These are phyloP conservation scores for Abscondita cerata DNA, from an alignment of 2,888 invertebrate genomes.

Conservation along the genomic window DNA sequence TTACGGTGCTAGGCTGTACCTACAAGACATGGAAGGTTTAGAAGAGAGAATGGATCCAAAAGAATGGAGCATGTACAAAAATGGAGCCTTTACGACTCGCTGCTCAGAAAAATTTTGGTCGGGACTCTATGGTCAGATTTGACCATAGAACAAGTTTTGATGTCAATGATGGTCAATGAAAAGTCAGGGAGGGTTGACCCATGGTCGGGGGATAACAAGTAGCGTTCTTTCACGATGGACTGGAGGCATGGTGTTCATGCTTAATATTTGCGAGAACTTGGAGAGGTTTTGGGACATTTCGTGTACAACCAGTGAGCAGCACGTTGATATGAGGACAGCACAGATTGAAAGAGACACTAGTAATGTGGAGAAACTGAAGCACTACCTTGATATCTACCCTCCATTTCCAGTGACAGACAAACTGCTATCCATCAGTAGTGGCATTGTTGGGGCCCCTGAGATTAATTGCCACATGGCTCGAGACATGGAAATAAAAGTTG, in stretches of 20 bases:
- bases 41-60: slow-evolving; percentile 13
- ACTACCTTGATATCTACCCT: not conserved
- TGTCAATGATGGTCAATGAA: slow-evolving; percentile 46
- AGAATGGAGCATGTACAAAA: slow-evolving; percentile 12
- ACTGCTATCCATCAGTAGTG: slow-evolving; percentile 31
- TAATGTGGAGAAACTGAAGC: slow-evolving; percentile 10
- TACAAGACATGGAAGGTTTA: slow-evolving; percentile 1
- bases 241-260: slow-evolving; percentile 31
- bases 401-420: not conserved
- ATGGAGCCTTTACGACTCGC: slow-evolving; percentile 25
- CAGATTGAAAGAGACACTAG: not conserved
- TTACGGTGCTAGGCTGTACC: slow-evolving; percentile 18
- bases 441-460: slow-evolving; percentile 30
- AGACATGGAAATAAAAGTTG: slow-evolving; percentile 28
- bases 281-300: slow-evolving; percentile 29
- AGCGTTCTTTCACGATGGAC: slow-evolving; percentile 36
- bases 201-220: slow-evolving; percentile 33
- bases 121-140: slow-evolving; percentile 42
- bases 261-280: slow-evolving; percentile 38
- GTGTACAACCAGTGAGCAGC: slow-evolving; percentile 29
- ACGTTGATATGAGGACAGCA: slow-evolving; percentile 8
- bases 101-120: slow-evolving; percentile 40
- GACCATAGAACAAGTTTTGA: slow-evolving; percentile 49
- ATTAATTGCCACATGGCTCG: slow-evolving; percentile 37
- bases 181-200: slow-evolving; percentile 37